Evolutionary conservation across 1,140 invertebrate genomes (phyloP), one percentile per base, ranked within the genome.

Genomic region (Heliconius hermathena): DNA sequence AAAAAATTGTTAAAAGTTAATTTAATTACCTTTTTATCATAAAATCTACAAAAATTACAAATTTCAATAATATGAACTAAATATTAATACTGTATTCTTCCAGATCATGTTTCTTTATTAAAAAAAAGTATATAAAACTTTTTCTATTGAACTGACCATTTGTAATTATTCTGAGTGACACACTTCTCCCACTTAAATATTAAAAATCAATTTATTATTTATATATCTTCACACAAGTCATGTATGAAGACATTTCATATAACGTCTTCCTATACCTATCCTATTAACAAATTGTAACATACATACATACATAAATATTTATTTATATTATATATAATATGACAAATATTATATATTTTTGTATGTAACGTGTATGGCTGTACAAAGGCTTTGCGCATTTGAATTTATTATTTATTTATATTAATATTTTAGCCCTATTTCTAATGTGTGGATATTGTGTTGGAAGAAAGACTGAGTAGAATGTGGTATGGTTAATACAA

Each of bases 391-490:
- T 72, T 46, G 26, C 18, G 16, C 49, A 36, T 73, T 22, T 2
- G 46, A 79, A 20, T 38, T 22, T 41, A 46, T 73, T 36, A 77
- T 78, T 71, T 74, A 74, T 74, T 77, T 75, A 74, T 71, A 73
- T 52, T 49, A 54, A 66, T 60, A 52, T 80, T 57, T n/a, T 57
- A 57, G n/a, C 8, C n/a, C 8, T 57, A 80, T 33, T 80, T 76
- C 49, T 52, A 71, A 57, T 57, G 71, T 80, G 38, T 60, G 78
- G 70, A 29, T 52, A 76, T 36, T 74, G n/a, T 33, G 71, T 29
- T 72, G 70, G 46, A 80, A 46, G 78, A 73, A 80, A 80, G 78
- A 80, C 78, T 80, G 78, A 80, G 71, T 80, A 76, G 57, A 74
- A 49, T 71, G 78, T 70, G 57, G 54, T 71, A 36, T 57, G 54